Base-by-base conservation (phyloP, 2,888 invertebrate species). In the Dynastes tityus region DNA sequence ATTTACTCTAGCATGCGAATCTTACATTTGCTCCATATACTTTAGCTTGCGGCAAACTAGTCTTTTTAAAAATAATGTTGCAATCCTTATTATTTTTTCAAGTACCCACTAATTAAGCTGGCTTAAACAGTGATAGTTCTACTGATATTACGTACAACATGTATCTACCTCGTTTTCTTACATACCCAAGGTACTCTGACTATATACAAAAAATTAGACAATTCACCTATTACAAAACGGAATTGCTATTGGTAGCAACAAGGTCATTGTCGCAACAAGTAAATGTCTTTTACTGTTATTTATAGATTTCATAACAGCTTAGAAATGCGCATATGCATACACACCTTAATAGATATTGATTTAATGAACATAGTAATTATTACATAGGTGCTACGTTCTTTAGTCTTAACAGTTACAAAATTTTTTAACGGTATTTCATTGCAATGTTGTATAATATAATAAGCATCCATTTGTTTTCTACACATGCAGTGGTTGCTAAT, bases 301-400 rank as follows among this genome's bases (percentile, higher is more conserved):
- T 73, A 73, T 61, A 73, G 40, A 73, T 73, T 73, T 73, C 73
- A 58, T 73, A 73, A 73, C 58, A 73, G 58, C 22, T 16, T 58
- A 73, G 58, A 58, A 37, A 73, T 73, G 73, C 73, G 73, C 73
- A 73, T 73, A 73, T 73, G 73, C 73, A 73, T 40, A 73, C 73
- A 73, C 73, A 73, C 73, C 73, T 73, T 73, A 73, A 58, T 27
- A 32, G 32, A 73, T 73, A 73, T 73, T 73, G 58, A 73, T 73
- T 58, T 73, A 73, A 73, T 58, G 73, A 73, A 55, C 40, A 53
- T 73, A 73, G 32, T 73, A 73, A 73, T 73, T 73, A 58, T 58
- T 68, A 68, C 68, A 68, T 68, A 45, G 45, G 45, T 45, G n/a
- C 51, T 51, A n/a, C 22, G 55, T 58, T 58, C 22, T 9, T 13